Percentiles rank a stretch among this genome's conserved stretches.
Conservation (phyloP, 2,888 invertebrate genomes). For the Melieria omissa region DNA sequence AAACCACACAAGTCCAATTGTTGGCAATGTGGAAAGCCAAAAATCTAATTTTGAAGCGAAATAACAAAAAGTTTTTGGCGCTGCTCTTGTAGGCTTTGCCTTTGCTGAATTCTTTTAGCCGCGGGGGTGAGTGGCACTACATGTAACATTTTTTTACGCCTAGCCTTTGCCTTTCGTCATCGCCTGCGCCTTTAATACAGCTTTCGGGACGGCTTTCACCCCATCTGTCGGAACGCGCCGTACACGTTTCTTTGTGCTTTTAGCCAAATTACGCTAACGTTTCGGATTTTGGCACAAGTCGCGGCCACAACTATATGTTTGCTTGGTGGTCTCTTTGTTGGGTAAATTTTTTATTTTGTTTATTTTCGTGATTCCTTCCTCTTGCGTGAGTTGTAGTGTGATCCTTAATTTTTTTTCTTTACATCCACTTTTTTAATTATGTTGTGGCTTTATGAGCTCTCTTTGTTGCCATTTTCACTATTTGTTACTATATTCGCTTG, state of each 20-base stretch:
- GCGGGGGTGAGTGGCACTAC: neutral
- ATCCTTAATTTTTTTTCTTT: neutral
- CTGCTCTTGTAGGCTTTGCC: neutral
- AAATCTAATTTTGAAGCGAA: constrained; percentile 11
- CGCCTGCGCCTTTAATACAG: too few relatives aligned
- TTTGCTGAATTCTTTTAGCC: neutral
- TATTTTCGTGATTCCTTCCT: too few relatives aligned
- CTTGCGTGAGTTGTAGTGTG: neutral
- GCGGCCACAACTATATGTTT: neutral
- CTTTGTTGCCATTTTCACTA: constrained; percentile 29
- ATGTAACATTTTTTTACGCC: neutral
- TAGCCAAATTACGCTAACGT: constrained; percentile 53
- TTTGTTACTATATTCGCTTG: constrained; percentile 23
- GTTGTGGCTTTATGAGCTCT: constrained; percentile 14
- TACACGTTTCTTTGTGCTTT: constrained; percentile 45
- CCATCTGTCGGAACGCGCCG: too few relatives aligned
- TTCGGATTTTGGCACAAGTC: constrained; percentile 9
- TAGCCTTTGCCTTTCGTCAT: neutral
- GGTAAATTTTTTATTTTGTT: too few relatives aligned
- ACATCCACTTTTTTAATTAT: constrained; percentile 11
- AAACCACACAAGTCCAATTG: constrained; percentile 9
- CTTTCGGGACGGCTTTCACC: too few relatives aligned
- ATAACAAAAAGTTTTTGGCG: neutral
- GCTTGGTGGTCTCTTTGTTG: too few relatives aligned
- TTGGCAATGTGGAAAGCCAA: neutral